Percentiles rank a stretch among this genome's conserved stretches.
Conservation (phyloP, 2,797 vertebrate genomes). For the Prunella strophiata region DNA sequence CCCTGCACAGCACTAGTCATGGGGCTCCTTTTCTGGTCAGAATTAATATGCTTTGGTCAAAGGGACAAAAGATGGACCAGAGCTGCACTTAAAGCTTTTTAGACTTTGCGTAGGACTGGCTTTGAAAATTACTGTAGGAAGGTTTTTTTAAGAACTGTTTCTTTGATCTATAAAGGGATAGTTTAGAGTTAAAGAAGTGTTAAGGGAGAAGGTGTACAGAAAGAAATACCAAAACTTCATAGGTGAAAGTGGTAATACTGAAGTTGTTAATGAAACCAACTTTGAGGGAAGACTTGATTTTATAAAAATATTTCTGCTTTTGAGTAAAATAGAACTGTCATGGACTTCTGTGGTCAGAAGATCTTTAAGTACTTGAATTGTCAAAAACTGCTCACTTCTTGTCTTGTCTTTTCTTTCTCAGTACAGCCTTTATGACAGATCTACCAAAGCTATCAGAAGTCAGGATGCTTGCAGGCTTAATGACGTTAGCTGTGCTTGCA, state of each 20-base stretch:
- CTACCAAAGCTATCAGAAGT: neutral
- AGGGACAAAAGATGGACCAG: neutral
- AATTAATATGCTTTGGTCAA: neutral
- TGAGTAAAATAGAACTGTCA: neutral
- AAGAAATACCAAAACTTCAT: neutral
- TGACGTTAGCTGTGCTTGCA: neutral
- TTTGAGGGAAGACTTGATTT: neutral
- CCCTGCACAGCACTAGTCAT: neutral
- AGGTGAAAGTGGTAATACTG: neutral
- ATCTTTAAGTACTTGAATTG: neutral
- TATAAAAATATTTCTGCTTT: neutral
- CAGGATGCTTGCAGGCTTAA: neutral
- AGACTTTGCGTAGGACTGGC: neutral
- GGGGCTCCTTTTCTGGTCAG: neutral
- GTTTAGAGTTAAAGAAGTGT: neutral
- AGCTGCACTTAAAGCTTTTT: neutral
- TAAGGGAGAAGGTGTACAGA: neutral
- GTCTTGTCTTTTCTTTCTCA: neutral
- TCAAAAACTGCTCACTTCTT: neutral
- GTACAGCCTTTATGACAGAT: neutral
- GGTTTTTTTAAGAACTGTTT: neutral
- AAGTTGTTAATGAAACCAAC: neutral
- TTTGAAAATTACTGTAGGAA: neutral
- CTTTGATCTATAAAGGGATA: neutral
- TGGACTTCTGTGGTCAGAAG: neutral